Percentiles rank a stretch among this genome's conserved stretches.
Evolutionary conservation across 2,113 vertebrate species (phyloP).

Genomic region (Cyprinodon tularosa): DNA sequence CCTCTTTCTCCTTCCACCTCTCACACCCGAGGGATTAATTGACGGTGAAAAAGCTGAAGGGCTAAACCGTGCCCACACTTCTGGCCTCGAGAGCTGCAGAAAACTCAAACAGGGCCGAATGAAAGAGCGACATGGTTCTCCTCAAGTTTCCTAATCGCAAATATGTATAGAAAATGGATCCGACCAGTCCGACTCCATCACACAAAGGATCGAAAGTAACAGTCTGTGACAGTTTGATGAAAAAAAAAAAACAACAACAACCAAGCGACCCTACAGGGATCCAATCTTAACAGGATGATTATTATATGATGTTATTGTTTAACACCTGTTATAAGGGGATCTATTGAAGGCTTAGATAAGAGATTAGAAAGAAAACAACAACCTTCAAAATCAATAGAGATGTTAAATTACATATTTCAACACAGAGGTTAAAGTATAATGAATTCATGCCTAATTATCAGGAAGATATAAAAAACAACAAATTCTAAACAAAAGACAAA

Average conservation of each 20-base stretch:
- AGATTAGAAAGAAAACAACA: too few species aligned
- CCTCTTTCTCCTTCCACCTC: constrained; percentile 42
- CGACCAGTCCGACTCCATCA: constrained; percentile 12
- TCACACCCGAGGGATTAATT: constrained; percentile 54
- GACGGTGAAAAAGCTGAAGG: constrained; percentile 47
- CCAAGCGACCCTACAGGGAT: constrained; percentile 29
- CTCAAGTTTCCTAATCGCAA: constrained; percentile 8
- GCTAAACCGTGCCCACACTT: constrained; percentile 40
- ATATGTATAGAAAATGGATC: constrained; percentile 3
- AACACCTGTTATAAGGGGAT: too few species aligned
- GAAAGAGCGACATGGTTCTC: constrained; percentile 5
- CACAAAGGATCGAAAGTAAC: constrained; percentile 19
- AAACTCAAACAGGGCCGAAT: constrained; percentile 17
- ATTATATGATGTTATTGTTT: too few species aligned
- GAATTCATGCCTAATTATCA: too few species aligned
- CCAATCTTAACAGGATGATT: constrained; percentile 26
- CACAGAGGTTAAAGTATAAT: too few species aligned
- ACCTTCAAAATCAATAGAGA: too few species aligned
- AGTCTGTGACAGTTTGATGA: constrained; percentile 64
- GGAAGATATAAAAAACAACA: too few species aligned
- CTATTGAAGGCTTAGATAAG: too few species aligned
- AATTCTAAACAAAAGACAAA: too few species aligned
- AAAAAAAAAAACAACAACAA: constrained; percentile 51
- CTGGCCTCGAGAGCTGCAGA: constrained; percentile 24
- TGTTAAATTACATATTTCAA: too few species aligned